Base-by-base conservation (phyloP, 2,113 vertebrate species). In the Crotalus tigris region DNA sequence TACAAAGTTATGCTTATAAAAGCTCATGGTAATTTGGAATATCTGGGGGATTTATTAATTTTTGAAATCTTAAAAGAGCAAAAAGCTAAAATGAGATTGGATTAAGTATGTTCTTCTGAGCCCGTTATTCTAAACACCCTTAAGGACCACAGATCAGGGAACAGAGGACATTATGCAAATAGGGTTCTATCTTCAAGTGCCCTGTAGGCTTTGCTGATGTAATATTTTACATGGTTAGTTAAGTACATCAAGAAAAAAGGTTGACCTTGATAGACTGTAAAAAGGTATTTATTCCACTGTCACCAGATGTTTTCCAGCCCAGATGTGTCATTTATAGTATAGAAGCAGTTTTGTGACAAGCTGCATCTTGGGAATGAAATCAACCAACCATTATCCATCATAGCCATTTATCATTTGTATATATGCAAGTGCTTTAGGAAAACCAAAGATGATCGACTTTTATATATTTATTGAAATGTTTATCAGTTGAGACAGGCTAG, bases 81-180 rank as follows among this genome's bases (percentile, higher is more conserved):
- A 99, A 93, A 99, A 99, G 98, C 98, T 98, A 98, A 98, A 99
- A 99, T 98, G 98, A 99, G 99, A 99, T 99, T 99, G 99, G 99
- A 99, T 99, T 99, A 99, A 99, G 98, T 99, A 99, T 99, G 99
- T 99, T 99, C 99, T 99, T 98, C 98, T 98, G 97, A 97, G 98
- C 98, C 88, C 98, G 98, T 99, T 99, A 99, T 99, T 98, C 99
- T 98, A 98, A 98, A 98, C 98, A 98, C 98, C 99, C 99, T 99
- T 98, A 98, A 99, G 99, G 99, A 99, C 98, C 97, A 97, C 97
- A 98, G 98, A 98, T 97, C 98, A 98, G 98, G 98, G 98, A 98
- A 99, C 98, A 98, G 98, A 99, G 99, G 99, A 99, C 98, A 99
- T 99, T 99, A 99, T 99, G 99, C 98, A 99, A 99, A 99, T 99